These are phyloP conservation scores for Helicoverpa armigera DNA, from an alignment of 1,140 invertebrate genomes.

Conservation along the genomic window DNA sequence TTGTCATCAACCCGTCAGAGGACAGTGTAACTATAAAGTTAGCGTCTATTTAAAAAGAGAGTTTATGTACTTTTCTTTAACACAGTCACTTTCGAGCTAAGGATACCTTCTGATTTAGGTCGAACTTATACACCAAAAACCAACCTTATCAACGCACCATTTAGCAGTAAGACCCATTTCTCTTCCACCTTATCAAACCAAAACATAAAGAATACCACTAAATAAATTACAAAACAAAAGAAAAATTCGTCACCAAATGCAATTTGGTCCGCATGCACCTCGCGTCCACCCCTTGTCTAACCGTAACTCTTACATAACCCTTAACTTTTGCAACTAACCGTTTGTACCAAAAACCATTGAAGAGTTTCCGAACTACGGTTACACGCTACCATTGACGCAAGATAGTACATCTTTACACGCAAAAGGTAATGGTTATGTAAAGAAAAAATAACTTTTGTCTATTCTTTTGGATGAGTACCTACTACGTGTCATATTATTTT, in stretches of 20 bases:
- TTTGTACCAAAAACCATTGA: slow-evolving; percentile 51
- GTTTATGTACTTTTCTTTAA: too few species aligned
- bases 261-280: slow-evolving; percentile 55
- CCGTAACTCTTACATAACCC: slow-evolving; percentile 56
- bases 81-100: too few species aligned
- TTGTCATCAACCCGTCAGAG: too few species aligned
- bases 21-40: too few species aligned
- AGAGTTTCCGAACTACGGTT: slow-evolving; percentile 54
- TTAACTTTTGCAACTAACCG: slow-evolving; percentile 54
- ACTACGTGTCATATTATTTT: background rate
- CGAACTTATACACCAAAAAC: too few species aligned
- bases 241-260: background rate
- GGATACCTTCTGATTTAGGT: too few species aligned
- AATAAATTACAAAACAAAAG: slow-evolving; percentile 1
- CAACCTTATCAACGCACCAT: too few species aligned
- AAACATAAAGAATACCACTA: too few species aligned
- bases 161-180: too few species aligned
- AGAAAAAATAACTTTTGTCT: slow-evolving; percentile 51
- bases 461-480: slow-evolving; percentile 33
- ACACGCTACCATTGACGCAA: slow-evolving; percentile 54
- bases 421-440: slow-evolving; percentile 58
- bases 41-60: too few species aligned
- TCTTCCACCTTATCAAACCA: too few species aligned
- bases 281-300: slow-evolving; percentile 61
- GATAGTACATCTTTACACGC: slow-evolving; percentile 49